Percentiles rank a stretch among this genome's conserved stretches.
phyloP scores from a whole-genome alignment of 2,113 vertebrate genomes.

The Zosterops pallidus region DNA sequence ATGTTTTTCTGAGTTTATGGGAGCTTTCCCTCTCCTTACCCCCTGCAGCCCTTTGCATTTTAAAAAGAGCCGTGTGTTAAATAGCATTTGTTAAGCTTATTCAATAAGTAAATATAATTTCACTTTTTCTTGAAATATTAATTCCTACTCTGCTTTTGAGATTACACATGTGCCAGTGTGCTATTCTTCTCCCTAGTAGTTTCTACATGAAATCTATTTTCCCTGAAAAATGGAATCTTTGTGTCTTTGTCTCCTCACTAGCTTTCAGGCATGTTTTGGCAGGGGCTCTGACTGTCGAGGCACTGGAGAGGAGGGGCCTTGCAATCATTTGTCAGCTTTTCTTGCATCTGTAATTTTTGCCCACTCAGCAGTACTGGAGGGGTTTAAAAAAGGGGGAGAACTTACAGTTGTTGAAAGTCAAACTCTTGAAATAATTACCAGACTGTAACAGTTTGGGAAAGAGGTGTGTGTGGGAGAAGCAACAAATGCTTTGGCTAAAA shows the following conservation, averaged over 20 bases:
- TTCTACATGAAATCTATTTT: conserved; percentile 68
- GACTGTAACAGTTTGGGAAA: conserved; percentile 29
- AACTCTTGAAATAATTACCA: conserved; percentile 44
- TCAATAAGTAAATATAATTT: conserved; percentile 46
- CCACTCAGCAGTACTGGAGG: conserved; percentile 79
- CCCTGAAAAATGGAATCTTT: conserved; percentile 77
- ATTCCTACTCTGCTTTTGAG: conserved; percentile 28
- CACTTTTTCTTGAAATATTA: conserved; percentile 23
- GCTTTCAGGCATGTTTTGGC: conserved; percentile 85
- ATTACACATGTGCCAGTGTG: not conserved
- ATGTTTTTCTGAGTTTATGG: conserved; percentile 21
- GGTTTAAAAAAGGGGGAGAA: conserved; percentile 69
- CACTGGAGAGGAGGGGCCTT: conserved; percentile 67
- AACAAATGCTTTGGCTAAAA: not conserved
- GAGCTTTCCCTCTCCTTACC: not conserved
- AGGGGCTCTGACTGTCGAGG: conserved; percentile 74
- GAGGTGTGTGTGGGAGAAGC: not conserved
- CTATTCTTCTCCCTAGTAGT: conserved; percentile 55
- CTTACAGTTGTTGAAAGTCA: conserved; percentile 58
- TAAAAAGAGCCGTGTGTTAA: conserved; percentile 29
- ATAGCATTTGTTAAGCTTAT: conserved; percentile 35
- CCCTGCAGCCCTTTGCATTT: not conserved
- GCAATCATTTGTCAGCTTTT: conserved; percentile 73
- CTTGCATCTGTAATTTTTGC: conserved; percentile 81
- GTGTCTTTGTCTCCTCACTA: conserved; percentile 86